Conservation (phyloP, 2,888 invertebrate genomes). For the Philereme vetulata region DNA sequence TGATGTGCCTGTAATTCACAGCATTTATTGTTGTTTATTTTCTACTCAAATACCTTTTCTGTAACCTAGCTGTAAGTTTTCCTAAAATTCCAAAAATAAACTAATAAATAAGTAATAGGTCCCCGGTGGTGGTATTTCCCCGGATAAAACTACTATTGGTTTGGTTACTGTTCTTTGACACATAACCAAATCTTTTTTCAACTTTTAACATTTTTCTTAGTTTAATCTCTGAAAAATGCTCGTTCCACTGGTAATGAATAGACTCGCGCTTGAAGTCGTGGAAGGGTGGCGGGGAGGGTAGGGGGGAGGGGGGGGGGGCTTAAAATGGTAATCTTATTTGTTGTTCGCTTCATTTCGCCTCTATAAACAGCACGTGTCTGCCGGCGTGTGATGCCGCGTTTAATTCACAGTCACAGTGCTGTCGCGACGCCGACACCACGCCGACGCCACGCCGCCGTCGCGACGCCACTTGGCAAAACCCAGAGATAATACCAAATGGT, state of each 20-base stretch:
- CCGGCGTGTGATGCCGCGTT: constrained; percentile 20
- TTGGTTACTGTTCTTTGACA: too few species aligned
- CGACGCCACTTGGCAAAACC: not conserved
- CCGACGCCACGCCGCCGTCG: constrained; percentile 7
- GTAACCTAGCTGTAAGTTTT: too few species aligned
- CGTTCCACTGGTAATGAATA: constrained; percentile 12
- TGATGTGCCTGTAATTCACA: too few species aligned
- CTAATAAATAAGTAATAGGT: too few species aligned
- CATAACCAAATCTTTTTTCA: too few species aligned
- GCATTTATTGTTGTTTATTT: too few species aligned
- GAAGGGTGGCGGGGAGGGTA: not conserved
- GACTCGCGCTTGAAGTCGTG: constrained; percentile 5
- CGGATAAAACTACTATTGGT: too few species aligned
- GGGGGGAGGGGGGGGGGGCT: constrained; percentile 9
- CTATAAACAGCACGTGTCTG: constrained; percentile 29
- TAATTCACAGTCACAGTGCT: constrained; percentile 25
- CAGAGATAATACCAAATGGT: not conserved
- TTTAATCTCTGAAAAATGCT: not conserved
- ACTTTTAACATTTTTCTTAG: not conserved
- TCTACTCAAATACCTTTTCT: too few species aligned
- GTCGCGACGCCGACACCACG: not conserved
- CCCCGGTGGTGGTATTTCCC: too few species aligned
- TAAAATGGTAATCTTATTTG: constrained; percentile 35
- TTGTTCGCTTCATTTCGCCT: constrained; percentile 29
- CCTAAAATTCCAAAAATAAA: too few species aligned